These are phyloP conservation scores for Solea senegalensis DNA, from an alignment of 2,113 vertebrate species.

Conservation along the genomic window DNA sequence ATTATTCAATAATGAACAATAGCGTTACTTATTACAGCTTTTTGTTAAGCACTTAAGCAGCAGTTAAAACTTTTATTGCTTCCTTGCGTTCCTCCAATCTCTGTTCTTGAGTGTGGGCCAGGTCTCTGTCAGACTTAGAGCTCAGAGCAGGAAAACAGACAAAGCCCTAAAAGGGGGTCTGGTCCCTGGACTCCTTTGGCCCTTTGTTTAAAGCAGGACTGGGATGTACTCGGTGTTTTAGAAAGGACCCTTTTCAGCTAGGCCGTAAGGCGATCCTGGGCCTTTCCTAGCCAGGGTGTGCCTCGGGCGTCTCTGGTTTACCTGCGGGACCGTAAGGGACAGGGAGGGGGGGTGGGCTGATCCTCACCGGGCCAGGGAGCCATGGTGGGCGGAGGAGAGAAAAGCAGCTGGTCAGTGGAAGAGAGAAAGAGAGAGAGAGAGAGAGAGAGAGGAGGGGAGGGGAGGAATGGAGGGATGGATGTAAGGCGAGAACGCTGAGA, in stretches of 20 bases:
- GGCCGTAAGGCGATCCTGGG: constrained; percentile 80
- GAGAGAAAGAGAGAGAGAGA: not conserved
- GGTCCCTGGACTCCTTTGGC: constrained; percentile 64
- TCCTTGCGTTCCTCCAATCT: constrained; percentile 32
- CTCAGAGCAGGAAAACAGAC: constrained; percentile 44
- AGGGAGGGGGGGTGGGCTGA: constrained; percentile 15
- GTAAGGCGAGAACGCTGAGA: constrained; percentile 82
- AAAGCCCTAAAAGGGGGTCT: constrained; percentile 67
- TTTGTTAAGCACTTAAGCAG: too few relatives aligned
- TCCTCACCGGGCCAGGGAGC: constrained; percentile 19
- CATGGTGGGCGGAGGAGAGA: constrained; percentile 19
- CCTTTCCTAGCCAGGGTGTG: constrained; percentile 75
- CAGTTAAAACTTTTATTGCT: not conserved
- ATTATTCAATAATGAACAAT: too few relatives aligned
- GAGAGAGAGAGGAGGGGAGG: constrained; percentile 7
- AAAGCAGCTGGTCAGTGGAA: constrained; percentile 68
- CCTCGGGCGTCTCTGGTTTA: constrained; percentile 77
- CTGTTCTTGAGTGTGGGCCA: constrained; percentile 44
- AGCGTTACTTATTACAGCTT: too few relatives aligned
- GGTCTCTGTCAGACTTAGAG: constrained; percentile 33
- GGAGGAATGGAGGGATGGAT: constrained; percentile 52
- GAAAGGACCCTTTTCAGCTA: constrained; percentile 78
- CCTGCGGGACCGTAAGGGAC: constrained; percentile 69
- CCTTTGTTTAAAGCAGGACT: constrained; percentile 65
- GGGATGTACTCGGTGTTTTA: constrained; percentile 56